phyloP scores from a whole-genome alignment of 2,797 vertebrate species.

The Pangasius mekongensis region DNA sequence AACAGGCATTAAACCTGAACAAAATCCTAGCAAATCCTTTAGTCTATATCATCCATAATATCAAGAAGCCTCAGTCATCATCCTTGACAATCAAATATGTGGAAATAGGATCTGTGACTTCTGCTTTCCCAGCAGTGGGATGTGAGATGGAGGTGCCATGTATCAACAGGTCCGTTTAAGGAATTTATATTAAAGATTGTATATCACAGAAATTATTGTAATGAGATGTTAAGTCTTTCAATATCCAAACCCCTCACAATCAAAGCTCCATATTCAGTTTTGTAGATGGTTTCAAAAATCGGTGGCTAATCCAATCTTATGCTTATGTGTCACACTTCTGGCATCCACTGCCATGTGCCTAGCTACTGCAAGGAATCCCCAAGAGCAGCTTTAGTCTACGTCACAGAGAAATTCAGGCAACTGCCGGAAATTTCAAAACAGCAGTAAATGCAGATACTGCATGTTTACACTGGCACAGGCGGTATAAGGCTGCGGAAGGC shows the following conservation, averaged over 20 bases:
- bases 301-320: background rate
- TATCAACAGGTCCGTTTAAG: background rate
- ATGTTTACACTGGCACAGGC: conserved; percentile 54
- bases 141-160: background rate
- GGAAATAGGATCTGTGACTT: background rate
- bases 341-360: background rate
- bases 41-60: background rate
- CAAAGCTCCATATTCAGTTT: background rate
- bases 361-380: background rate
- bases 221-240: background rate
- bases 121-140: background rate
- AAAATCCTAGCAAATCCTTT: conserved; percentile 8
- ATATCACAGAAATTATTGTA: background rate
- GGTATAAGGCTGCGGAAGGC: conserved; percentile 28
- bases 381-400: background rate
- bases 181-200: background rate
- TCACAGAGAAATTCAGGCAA: background rate
- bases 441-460: background rate
- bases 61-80: background rate
- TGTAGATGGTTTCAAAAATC: background rate
- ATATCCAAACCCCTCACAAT: background rate
- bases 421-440: background rate
- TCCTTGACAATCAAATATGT: conserved; percentile 5
- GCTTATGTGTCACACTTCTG: background rate
- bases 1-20: background rate